Evolutionary conservation across 2,888 invertebrate species (phyloP), one percentile per base, ranked within the genome.

Genomic region (Linnaemya tessellans): DNA sequence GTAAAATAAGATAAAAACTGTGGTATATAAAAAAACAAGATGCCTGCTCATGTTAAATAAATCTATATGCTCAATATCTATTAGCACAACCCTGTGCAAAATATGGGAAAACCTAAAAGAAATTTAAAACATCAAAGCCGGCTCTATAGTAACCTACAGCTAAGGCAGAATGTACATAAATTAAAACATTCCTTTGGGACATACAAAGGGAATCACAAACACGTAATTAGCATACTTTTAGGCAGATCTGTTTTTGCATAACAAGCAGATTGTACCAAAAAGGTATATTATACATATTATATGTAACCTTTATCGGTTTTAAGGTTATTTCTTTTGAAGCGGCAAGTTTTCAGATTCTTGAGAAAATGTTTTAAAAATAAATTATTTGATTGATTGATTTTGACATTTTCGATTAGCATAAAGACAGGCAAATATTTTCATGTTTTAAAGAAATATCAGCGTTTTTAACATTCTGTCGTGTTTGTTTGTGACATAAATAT

Each of bases 11-110:
- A 54, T 54, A 54, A 25, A 54, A 3, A 22, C 10, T 51, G 20
- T 51, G 1, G 3, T 54, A 4, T 25, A 10, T 11, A 1, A 22
- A 11, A 54, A 5, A 20, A 51, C 15, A 5, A 5, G 49, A 49
- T 18, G 9, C 18, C 5, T 20, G 49, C 35, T 56, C 20, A 46
- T 22, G 46, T 58, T 58, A 46, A 65, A 22, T 38, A 62, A 64
- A 62, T 49, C 30, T 68, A 18, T 35, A 62, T 35, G 11, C 22
- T 43, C 11, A 22, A 38, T 41, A 60, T 60, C 67, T 68, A 68
- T 68, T 58, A 58, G 11, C 49, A 49, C 38, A 60, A 62, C 22
- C 41, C 68, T 79, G 25, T 43, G n/a, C 8, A 43, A n/a, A 35
- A 22, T 38, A 41, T 15, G 5, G n/a, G n/a, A n/a, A n/a, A n/a